These are phyloP conservation scores for Mesoclemmys tuberculata DNA, from an alignment of 2,113 vertebrate genomes.

Conservation along the genomic window DNA sequence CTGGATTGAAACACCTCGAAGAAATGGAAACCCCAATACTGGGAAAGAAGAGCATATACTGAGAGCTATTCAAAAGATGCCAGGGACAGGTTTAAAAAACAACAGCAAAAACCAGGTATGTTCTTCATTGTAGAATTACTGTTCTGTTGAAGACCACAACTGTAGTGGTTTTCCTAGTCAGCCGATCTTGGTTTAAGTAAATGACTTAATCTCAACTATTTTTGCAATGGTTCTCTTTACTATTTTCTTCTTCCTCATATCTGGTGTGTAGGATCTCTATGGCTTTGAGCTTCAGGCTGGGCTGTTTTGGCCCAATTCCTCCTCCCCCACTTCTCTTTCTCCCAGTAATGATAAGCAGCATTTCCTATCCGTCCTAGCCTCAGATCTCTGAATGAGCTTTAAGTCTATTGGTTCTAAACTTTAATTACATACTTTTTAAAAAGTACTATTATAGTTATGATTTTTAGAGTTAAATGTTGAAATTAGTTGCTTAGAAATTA, in stretches of 20 bases:
- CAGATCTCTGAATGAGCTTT: neutral
- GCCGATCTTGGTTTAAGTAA: neutral
- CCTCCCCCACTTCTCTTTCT: neutral
- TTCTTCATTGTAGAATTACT: neutral
- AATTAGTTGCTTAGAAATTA: conserved; percentile 18
- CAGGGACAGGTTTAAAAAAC: neutral
- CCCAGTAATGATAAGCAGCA: neutral
- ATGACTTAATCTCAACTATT: neutral
- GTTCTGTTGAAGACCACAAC: neutral
- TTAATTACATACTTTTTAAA: neutral
- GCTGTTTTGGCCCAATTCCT: neutral
- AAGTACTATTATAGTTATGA: neutral
- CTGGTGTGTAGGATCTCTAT: neutral
- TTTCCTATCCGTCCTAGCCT: neutral
- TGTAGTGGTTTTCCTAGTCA: neutral
- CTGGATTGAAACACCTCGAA: neutral
- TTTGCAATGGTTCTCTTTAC: neutral
- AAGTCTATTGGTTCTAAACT: neutral
- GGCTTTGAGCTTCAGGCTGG: neutral
- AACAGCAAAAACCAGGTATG: neutral
- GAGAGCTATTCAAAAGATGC: neutral
- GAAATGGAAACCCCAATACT: neutral
- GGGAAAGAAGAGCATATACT: neutral
- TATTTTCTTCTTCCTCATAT: neutral
- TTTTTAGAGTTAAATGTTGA: conserved; percentile 6